Evolutionary conservation across 2,797 vertebrate genomes (phyloP).

Genomic region (Echeneis naucrates): DNA sequence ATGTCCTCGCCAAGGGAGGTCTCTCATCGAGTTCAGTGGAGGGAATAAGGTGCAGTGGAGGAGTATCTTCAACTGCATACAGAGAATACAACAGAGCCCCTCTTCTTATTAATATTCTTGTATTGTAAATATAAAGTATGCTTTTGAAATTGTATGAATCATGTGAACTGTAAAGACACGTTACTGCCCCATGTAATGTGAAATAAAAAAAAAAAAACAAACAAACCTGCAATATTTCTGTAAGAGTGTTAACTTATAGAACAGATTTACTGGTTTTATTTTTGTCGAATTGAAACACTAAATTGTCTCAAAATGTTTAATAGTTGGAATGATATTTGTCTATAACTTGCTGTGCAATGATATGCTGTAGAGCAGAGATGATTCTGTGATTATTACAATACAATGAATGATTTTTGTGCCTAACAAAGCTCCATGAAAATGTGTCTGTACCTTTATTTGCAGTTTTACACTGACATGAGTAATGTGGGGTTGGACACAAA

Average conservation of each 20-base stretch:
- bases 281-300: neutral
- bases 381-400: neutral
- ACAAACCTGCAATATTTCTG: too few species aligned
- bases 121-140: neutral
- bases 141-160: neutral
- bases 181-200: neutral
- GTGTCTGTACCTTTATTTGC: neutral
- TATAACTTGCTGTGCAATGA: neutral
- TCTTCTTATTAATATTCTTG: constrained; percentile 3
- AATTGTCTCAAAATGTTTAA: neutral
- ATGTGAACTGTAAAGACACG: neutral
- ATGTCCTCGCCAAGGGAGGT: constrained; percentile 61
- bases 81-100: neutral
- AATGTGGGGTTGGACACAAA: too few species aligned
- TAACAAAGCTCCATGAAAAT: constrained; percentile 20
- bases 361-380: neutral
- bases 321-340: neutral
- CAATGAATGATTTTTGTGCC: neutral
- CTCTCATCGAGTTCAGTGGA: constrained; percentile 53
- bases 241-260: neutral
- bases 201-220: too few species aligned
- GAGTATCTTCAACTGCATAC: neutral
- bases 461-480: too few species aligned
- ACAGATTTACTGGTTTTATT: neutral
- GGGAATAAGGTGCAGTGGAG: constrained; percentile 44